Percentiles rank a stretch among this genome's conserved stretches.
Evolutionary conservation across 2,888 invertebrate species (phyloP).

Genomic region (Parthenolecanium corni): DNA sequence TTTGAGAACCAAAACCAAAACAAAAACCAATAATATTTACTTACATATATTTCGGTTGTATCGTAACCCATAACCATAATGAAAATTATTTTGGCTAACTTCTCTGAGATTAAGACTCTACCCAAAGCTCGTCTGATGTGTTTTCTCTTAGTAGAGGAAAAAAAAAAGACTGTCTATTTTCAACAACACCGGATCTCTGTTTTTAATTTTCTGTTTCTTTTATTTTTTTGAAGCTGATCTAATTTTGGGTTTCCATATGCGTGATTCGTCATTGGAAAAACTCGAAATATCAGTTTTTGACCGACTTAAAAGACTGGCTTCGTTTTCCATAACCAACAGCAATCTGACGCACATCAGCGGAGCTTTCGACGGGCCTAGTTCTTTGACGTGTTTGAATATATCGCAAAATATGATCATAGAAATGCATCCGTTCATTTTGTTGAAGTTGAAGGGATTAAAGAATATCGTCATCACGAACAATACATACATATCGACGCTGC

Average conservation of each 20-base stretch:
- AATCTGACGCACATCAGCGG: conserved; percentile 55
- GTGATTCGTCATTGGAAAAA: neutral
- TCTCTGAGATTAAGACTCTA: too few species aligned
- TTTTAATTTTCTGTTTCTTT: too few species aligned
- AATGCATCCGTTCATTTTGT: conserved; percentile 45
- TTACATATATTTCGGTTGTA: too few species aligned
- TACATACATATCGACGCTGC: conserved; percentile 57
- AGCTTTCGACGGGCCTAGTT: conserved; percentile 48
- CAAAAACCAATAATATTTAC: too few species aligned
- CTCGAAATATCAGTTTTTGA: neutral
- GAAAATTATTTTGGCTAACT: too few species aligned
- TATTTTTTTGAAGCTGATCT: neutral
- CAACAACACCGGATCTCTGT: too few species aligned
- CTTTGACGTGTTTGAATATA: conserved; percentile 62
- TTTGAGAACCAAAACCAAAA: too few species aligned
- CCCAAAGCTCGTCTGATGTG: too few species aligned
- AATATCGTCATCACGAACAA: conserved; percentile 54
- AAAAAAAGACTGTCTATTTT: too few species aligned
- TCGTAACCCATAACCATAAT: too few species aligned
- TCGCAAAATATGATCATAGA: conserved; percentile 56
- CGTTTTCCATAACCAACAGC: conserved; percentile 67
- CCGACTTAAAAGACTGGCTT: conserved; percentile 51
- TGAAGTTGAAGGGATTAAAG: conserved; percentile 50
- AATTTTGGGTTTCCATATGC: conserved; percentile 9
- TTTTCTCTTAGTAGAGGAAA: too few species aligned